Evolutionary conservation across 2,888 invertebrate genomes (phyloP).

Genomic region (Synanthedon vespiformis): DNA sequence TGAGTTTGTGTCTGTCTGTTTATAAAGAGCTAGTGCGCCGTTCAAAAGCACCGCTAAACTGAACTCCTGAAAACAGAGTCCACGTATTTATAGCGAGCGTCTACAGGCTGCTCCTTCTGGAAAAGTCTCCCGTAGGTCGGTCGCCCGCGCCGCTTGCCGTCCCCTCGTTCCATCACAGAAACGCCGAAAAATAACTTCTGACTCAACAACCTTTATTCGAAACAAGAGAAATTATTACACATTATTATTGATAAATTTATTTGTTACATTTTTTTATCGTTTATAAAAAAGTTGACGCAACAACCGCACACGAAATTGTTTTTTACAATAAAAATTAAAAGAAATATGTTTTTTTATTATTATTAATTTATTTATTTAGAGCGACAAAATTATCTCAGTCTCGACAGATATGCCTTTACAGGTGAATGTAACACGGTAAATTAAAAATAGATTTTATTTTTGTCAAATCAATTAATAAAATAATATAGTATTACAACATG

Average conservation of each 20-base stretch:
- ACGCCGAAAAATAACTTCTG: constrained; percentile 48
- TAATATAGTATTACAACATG: too few species aligned
- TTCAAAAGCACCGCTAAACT: constrained; percentile 53
- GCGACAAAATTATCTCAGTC: too few species aligned
- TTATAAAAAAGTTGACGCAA: background rate
- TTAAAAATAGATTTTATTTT: too few species aligned
- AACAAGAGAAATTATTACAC: background rate
- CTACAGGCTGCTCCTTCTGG: constrained; percentile 56
- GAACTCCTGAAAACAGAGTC: constrained; percentile 56
- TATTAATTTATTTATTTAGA: too few species aligned
- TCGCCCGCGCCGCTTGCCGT: constrained; percentile 29
- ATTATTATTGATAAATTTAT: background rate
- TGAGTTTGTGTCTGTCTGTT: constrained; percentile 24
- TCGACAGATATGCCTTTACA: too few species aligned
- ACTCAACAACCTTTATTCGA: constrained; percentile 43
- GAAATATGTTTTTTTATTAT: too few species aligned
- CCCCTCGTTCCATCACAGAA: constrained; percentile 2
- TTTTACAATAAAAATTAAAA: too few species aligned
- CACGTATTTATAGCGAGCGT: constrained; percentile 58
- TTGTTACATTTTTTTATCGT: background rate
- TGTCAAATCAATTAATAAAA: too few species aligned
- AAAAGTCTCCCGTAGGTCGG: constrained; percentile 47
- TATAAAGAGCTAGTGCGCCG: constrained; percentile 37
- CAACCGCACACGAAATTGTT: background rate
- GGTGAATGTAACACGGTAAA: too few species aligned